phyloP scores from a whole-genome alignment of 2,797 vertebrate genomes.

The Hipposideros larvatus region DNA sequence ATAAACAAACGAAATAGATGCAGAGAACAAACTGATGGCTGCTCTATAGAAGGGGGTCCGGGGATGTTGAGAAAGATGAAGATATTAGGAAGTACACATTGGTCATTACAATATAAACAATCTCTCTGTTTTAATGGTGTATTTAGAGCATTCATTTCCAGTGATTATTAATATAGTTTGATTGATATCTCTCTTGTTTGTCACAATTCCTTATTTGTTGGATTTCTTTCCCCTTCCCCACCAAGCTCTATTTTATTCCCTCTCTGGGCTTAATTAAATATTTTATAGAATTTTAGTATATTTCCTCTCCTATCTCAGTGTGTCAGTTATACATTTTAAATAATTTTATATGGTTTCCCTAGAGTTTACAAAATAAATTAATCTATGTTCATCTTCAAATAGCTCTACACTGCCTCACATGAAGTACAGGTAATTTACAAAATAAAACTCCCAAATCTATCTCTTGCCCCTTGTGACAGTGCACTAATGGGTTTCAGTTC shows the following conservation, averaged over 20 bases:
- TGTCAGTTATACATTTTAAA: background rate
- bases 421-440: background rate
- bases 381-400: background rate
- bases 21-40: no score
- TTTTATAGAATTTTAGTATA: background rate
- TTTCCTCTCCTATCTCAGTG: background rate
- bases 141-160: background rate
- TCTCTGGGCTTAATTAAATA: background rate
- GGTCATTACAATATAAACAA: no score
- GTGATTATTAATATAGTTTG: background rate
- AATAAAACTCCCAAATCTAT: background rate
- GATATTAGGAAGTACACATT: no score
- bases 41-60: no score
- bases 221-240: background rate
- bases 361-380: background rate
- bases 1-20: no score
- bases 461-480: background rate
- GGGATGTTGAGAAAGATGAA: no score
- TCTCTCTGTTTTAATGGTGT: background rate
- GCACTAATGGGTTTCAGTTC: background rate
- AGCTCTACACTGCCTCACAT: background rate
- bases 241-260: background rate
- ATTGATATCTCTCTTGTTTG: background rate
- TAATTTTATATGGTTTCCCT: background rate
- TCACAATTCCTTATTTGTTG: background rate